phyloP scores from a whole-genome alignment of 1,140 invertebrate genomes.

The Lineus longissimus region DNA sequence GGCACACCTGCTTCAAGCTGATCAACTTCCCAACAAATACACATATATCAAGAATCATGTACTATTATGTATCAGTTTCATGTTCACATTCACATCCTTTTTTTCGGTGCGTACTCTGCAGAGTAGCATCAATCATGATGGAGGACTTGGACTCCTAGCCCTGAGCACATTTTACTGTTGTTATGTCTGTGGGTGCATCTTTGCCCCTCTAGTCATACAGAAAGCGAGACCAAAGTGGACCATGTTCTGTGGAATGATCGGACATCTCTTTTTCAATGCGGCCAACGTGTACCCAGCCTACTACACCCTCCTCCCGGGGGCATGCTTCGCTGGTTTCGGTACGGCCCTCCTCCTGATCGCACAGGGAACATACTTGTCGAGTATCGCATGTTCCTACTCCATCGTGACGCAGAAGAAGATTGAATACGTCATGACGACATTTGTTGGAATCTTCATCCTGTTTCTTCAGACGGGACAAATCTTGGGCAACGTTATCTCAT shows the following conservation, averaged over 20 bases:
- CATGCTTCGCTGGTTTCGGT: conserved; percentile 30
- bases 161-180: conserved; percentile 25
- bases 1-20: not conserved
- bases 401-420: conserved; percentile 25
- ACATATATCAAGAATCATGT: conserved; percentile 29
- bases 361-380: conserved; percentile 37
- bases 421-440: conserved; percentile 32
- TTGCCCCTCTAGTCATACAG: conserved; percentile 34
- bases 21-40: not conserved
- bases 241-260: conserved; percentile 22
- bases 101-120: conserved; percentile 40
- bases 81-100: conserved; percentile 33
- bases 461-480: conserved; percentile 37
- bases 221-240: conserved; percentile 29
- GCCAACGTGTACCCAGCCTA: conserved; percentile 37
- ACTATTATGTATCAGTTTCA: conserved; percentile 27
- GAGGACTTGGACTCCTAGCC: conserved; percentile 31
- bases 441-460: conserved; percentile 41
- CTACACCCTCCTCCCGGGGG: conserved; percentile 32
- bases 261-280: conserved; percentile 31
- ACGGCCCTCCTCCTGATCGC: conserved; percentile 38
- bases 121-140: conserved; percentile 39
- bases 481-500: conserved; percentile 35
- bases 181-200: conserved; percentile 35
- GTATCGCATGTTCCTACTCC: conserved; percentile 33